Percentiles rank a stretch among this genome's conserved stretches.
phyloP scores from a whole-genome alignment of 64 coral and sea anemone genomes.

The Exaiptasia diaphana region DNA sequence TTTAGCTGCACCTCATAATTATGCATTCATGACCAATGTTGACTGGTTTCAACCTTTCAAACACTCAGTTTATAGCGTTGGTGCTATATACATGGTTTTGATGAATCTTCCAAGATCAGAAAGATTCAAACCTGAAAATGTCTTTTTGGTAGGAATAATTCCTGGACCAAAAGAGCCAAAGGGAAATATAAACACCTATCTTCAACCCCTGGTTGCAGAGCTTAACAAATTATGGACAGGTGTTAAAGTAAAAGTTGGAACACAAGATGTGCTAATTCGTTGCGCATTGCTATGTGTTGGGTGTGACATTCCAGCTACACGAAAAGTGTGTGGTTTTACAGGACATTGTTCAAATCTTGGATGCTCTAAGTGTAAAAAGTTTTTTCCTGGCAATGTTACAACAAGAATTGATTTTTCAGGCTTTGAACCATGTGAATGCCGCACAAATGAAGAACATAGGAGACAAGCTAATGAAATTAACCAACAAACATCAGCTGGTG shows the following conservation, averaged over 20 bases:
- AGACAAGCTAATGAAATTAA: background rate
- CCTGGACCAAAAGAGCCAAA: constrained; percentile 51
- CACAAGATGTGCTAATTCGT: background rate
- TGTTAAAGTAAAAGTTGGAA: constrained; percentile 1
- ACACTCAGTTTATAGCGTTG: constrained; percentile 28
- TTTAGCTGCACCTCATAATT: constrained; percentile 33
- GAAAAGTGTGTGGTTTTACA: constrained; percentile 52
- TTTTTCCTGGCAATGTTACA: constrained; percentile 1
- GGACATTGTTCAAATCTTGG: constrained; percentile 23
- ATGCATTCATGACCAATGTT: constrained; percentile 63
- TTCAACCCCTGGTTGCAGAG: constrained; percentile 15
- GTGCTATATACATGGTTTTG: constrained; percentile 42
- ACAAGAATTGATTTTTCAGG: constrained; percentile 31
- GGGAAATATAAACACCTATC: constrained; percentile 30
- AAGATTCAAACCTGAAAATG: constrained; percentile 50
- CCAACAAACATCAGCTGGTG: constrained; percentile 38
- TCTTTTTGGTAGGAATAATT: constrained; percentile 53
- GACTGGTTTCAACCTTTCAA: constrained; percentile 61
- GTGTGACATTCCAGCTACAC: constrained; percentile 34
- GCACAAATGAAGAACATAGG: constrained; percentile 19
- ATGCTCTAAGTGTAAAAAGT: constrained; percentile 47
- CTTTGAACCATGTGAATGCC: background rate
- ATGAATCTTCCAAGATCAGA: constrained; percentile 50
- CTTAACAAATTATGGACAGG: constrained; percentile 15
- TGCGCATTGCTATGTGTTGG: constrained; percentile 30